phyloP scores from a whole-genome alignment of 1,140 invertebrate species.

The Frieseomelitta varia region DNA sequence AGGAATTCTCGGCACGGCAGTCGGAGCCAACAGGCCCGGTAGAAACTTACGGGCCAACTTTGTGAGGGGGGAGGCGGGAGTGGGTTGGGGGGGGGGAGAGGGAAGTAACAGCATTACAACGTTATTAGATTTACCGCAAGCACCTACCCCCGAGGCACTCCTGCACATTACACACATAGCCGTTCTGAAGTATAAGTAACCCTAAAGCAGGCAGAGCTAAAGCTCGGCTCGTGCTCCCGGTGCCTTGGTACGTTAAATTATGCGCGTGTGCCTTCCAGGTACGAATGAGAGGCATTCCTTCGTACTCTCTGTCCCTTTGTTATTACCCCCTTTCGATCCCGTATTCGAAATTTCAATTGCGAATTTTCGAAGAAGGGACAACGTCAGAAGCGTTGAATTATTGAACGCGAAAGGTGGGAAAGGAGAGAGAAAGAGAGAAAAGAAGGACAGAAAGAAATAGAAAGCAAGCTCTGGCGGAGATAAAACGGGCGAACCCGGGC shows the following conservation, averaged over 20 bases:
- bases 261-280: conserved; percentile 51
- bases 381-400: too few species aligned
- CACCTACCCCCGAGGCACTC: conserved; percentile 77
- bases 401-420: background rate
- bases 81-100: conserved; percentile 1
- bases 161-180: conserved; percentile 75
- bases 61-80: background rate
- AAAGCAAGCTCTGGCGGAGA: background rate
- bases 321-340: background rate
- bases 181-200: conserved; percentile 75
- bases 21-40: conserved; percentile 61
- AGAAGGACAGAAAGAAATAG: too few species aligned
- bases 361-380: background rate
- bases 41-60: conserved; percentile 73
- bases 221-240: conserved; percentile 46
- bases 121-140: conserved; percentile 83
- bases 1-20: conserved; percentile 74
- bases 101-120: conserved; percentile 80
- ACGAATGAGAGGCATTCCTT: conserved; percentile 27
- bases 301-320: background rate
- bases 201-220: conserved; percentile 70
- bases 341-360: background rate
- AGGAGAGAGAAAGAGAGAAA: conserved; percentile 39
- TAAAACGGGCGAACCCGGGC: background rate
- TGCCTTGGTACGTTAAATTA: conserved; percentile 65